Conservation (phyloP, 2,888 invertebrate genomes). For the Drepanosiphum platanoidis region DNA sequence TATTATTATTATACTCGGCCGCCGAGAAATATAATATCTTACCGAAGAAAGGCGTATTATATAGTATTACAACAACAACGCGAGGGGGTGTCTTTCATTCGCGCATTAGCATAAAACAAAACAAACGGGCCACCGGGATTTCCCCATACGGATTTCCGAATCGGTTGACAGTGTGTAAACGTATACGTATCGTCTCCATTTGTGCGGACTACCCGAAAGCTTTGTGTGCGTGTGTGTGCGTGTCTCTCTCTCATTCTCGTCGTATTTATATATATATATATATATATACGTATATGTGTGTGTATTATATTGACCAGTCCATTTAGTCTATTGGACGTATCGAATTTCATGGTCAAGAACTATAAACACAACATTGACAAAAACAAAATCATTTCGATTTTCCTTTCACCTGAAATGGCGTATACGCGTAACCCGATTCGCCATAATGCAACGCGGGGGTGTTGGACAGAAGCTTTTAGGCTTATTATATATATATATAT, state of each 20-base stretch:
- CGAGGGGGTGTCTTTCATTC: slow-evolving; percentile 20
- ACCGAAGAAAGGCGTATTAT: background rate
- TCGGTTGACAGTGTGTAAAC: slow-evolving; percentile 57
- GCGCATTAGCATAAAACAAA: slow-evolving; percentile 56
- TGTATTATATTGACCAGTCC: slow-evolving; percentile 55
- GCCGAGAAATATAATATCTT: slow-evolving; percentile 58
- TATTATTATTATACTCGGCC: background rate
- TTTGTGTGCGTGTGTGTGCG: no score
- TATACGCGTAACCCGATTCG: slow-evolving; percentile 57
- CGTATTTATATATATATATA: background rate
- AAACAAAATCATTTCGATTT: slow-evolving; percentile 42
- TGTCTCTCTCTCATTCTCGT: background rate
- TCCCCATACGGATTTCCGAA: slow-evolving; percentile 57
- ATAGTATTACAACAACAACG: slow-evolving; percentile 38
- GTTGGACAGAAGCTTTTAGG: slow-evolving; percentile 56
- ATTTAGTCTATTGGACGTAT: slow-evolving; percentile 57
- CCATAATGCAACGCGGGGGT: background rate
- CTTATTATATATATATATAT: slow-evolving; percentile 11
- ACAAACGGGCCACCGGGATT: slow-evolving; percentile 39
- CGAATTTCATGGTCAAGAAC: slow-evolving; percentile 57
- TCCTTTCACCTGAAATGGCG: slow-evolving; percentile 57
- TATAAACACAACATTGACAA: slow-evolving; percentile 13
- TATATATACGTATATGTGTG: background rate
- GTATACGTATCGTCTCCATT: slow-evolving; percentile 39
- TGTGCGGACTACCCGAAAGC: slow-evolving; percentile 19